phyloP scores from a whole-genome alignment of 2,113 vertebrate genomes.

The Plotosus lineatus region DNA sequence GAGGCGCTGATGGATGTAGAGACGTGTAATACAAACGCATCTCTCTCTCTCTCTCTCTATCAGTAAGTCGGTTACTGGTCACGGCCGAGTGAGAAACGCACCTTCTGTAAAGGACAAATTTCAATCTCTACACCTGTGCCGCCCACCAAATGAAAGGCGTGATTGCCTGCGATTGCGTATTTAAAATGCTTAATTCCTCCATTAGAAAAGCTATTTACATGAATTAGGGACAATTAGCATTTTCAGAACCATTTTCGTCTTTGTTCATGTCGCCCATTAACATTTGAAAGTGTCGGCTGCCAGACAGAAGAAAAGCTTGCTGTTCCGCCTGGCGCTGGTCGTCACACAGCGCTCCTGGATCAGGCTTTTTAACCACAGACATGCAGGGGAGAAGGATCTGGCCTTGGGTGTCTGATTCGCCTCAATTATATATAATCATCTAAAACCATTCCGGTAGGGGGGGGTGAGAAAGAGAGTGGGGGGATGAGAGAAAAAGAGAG shows the following conservation, averaged over 20 bases:
- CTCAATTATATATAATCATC: constrained; percentile 73
- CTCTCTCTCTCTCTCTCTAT: constrained; percentile 18
- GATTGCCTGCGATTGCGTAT: constrained; percentile 76
- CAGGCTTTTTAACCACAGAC: constrained; percentile 59
- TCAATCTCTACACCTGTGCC: constrained; percentile 78
- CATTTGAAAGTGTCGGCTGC: constrained; percentile 79
- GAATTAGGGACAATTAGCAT: constrained; percentile 81
- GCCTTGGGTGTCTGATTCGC: constrained; percentile 61
- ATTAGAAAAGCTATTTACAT: constrained; percentile 81
- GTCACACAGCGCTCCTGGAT: constrained; percentile 59
- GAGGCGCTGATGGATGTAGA: background rate
- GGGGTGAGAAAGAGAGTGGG: constrained; percentile 35
- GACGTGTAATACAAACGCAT: background rate
- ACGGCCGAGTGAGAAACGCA: constrained; percentile 75
- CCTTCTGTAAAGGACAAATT: constrained; percentile 74
- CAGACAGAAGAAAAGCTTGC: constrained; percentile 70
- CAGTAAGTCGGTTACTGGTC: constrained; percentile 57
- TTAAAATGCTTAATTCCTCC: constrained; percentile 78
- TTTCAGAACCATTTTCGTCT: constrained; percentile 78
- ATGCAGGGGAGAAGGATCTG: constrained; percentile 48
- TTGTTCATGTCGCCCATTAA: constrained; percentile 77
- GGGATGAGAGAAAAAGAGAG: constrained; percentile 59
- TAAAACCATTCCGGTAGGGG: constrained; percentile 60
- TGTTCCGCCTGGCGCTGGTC: constrained; percentile 72
- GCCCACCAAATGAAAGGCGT: constrained; percentile 75